Conservation (phyloP, 1,140 invertebrate genomes). For the Drusus annulatus region DNA sequence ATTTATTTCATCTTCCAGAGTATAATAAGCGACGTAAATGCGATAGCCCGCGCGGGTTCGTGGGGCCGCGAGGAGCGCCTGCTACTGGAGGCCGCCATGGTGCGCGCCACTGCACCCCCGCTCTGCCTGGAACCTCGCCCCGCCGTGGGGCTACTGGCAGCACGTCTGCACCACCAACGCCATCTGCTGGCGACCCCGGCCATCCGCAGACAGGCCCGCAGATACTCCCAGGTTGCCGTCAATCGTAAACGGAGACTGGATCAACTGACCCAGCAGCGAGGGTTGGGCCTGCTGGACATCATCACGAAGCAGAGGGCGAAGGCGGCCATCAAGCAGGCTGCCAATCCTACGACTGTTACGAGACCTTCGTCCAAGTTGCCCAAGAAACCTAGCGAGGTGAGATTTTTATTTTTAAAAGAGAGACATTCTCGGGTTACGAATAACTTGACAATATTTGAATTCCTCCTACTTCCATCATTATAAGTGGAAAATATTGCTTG, state of each 20-base stretch:
- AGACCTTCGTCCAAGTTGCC: constrained; percentile 68
- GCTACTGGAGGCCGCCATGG: constrained; percentile 85
- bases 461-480: too few species aligned
- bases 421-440: too few species aligned
- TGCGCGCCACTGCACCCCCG: constrained; percentile 87
- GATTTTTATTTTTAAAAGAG: too few species aligned
- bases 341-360: constrained; percentile 38
- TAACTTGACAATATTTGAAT: too few species aligned
- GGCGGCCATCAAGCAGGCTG: constrained; percentile 65
- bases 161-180: constrained; percentile 81
- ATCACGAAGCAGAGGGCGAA: constrained; percentile 68
- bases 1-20: constrained; percentile 71
- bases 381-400: constrained; percentile 71
- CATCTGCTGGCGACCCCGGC: constrained; percentile 82
- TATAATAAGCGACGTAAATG: constrained; percentile 82
- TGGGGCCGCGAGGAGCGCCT: constrained; percentile 86
- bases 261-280: constrained; percentile 84
- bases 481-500: too few species aligned
- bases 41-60: constrained; percentile 76
- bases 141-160: constrained; percentile 81
- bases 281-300: constrained; percentile 77
- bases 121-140: constrained; percentile 91
- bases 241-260: constrained; percentile 92
- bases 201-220: constrained; percentile 81
- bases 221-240: constrained; percentile 84